Percentiles rank a stretch among this genome's conserved stretches.
These are phyloP conservation scores for Drosophila baimaii DNA, from an alignment of 1,140 invertebrate species.

Conservation along the genomic window DNA sequence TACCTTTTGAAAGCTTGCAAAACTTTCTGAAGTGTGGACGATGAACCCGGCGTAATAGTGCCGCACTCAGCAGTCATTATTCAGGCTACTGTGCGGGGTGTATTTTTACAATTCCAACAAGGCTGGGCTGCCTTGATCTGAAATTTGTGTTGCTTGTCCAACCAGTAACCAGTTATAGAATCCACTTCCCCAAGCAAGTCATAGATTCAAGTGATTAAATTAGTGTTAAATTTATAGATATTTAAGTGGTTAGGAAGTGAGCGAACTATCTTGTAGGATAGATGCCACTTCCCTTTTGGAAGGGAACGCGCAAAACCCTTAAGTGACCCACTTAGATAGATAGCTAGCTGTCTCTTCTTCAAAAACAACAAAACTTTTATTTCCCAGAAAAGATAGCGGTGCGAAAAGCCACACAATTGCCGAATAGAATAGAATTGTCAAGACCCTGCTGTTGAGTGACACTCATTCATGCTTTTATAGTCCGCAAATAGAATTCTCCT, in stretches of 20 bases:
- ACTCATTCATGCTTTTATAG: conserved; percentile 50
- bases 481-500: conserved; percentile 45
- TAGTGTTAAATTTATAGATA: no score
- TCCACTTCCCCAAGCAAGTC: no score
- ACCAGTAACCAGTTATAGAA: conserved; percentile 2
- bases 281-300: not conserved
- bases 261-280: no score
- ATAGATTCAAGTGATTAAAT: no score
- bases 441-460: conserved; percentile 16
- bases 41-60: conserved; percentile 42
- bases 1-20: conserved; percentile 35
- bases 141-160: not conserved
- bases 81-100: not conserved
- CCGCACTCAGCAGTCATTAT: conserved; percentile 5
- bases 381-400: conserved; percentile 23
- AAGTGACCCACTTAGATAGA: conserved; percentile 34
- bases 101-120: conserved; percentile 5
- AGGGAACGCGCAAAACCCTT: conserved; percentile 21
- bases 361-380: conserved; percentile 33
- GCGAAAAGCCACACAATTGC: conserved; percentile 12
- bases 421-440: conserved; percentile 8
- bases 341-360: conserved; percentile 12
- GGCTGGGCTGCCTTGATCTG: not conserved
- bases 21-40: conserved; percentile 33
- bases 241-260: no score